Conservation (phyloP, 1,140 invertebrate genomes). For the Gonatopus flavifemur region DNA sequence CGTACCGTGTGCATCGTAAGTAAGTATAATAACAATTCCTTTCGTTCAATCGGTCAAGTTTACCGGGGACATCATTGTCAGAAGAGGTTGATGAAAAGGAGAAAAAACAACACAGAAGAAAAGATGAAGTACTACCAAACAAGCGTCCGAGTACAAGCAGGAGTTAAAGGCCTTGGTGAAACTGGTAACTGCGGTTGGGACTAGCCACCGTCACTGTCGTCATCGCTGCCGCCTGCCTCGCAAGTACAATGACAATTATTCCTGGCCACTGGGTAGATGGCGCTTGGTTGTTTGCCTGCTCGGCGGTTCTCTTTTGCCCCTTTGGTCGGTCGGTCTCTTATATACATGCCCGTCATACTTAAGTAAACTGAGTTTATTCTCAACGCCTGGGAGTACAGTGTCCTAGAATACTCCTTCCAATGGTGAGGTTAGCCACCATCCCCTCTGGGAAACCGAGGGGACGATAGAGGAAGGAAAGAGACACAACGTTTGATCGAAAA, state of each 20-base stretch:
- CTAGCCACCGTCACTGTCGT: no score
- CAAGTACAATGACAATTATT: slow-evolving; percentile 52
- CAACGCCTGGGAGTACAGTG: slow-evolving; percentile 43
- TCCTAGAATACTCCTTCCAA: slow-evolving; percentile 46
- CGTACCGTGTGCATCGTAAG: no score
- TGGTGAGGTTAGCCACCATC: slow-evolving; percentile 30
- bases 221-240: slow-evolving; percentile 20
- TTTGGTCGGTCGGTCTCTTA: no score
- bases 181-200: no score
- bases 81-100: no score
- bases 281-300: no score
- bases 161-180: slow-evolving; percentile 21
- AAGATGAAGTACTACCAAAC: not conserved
- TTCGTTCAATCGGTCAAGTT: no score
- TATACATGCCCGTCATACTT: slow-evolving; percentile 53
- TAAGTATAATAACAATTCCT: no score
- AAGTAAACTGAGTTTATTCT: slow-evolving; percentile 52
- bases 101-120: not conserved
- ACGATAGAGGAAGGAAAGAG: slow-evolving; percentile 11
- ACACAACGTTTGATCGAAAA: slow-evolving; percentile 11
- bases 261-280: slow-evolving; percentile 49
- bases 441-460: not conserved
- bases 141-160: not conserved
- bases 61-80: no score
- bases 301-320: slow-evolving; percentile 44